A percentile compares a stretch with the other conserved stretches of the same genome.
phyloP scores from a whole-genome alignment of 2,797 vertebrate species.

The Chiloscyllium punctatum region DNA sequence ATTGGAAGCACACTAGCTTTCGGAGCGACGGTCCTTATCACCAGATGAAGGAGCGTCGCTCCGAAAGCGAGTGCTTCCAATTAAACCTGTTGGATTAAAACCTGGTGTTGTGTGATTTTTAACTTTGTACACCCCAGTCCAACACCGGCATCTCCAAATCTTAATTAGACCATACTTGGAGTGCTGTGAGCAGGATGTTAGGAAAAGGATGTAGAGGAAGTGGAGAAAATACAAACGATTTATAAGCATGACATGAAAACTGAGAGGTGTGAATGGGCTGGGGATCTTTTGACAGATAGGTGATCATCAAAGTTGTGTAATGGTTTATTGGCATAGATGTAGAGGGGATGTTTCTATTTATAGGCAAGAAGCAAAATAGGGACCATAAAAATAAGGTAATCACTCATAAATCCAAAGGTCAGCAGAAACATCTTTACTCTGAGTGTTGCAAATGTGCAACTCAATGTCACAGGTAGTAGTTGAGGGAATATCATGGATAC shows the following conservation, averaged over 20 bases:
- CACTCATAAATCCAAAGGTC: neutral
- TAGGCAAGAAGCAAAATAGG: neutral
- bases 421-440: neutral
- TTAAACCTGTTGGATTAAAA: no score
- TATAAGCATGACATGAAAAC: neutral
- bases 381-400: neutral
- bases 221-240: neutral
- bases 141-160: no score
- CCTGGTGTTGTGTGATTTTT: no score
- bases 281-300: neutral
- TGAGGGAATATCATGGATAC: neutral
- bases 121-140: no score
- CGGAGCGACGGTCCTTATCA: no score
- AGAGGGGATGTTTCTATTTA: neutral
- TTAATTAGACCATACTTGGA: neutral
- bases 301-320: neutral
- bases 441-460: neutral
- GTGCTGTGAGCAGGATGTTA: neutral
- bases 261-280: neutral
- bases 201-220: no score
- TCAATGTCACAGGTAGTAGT: neutral
- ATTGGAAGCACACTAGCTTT: no score
- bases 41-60: no score
- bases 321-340: neutral
- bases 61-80: no score